Conservation (phyloP, 1,140 invertebrate genomes). For the Euschistus heros region DNA sequence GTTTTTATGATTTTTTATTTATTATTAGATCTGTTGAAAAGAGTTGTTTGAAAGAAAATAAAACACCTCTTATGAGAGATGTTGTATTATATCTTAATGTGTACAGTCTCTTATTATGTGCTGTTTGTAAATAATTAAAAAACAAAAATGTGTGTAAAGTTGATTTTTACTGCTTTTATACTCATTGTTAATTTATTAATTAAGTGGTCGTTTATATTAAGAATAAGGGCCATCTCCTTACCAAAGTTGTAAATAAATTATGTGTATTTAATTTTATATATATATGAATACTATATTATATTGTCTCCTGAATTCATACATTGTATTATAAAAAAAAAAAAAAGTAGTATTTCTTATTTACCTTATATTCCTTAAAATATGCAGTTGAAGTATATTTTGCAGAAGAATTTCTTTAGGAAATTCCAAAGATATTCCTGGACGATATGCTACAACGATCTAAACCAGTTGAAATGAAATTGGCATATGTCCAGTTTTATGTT, state of each 20-base stretch:
- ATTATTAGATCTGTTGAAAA: too few relatives aligned
- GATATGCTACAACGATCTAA: too few relatives aligned
- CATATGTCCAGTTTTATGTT: too few relatives aligned
- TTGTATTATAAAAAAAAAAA: constrained; percentile 13
- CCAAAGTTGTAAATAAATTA: constrained; percentile 13
- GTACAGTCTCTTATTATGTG: background rate
- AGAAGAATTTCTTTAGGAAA: too few relatives aligned
- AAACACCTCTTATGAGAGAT: too few relatives aligned
- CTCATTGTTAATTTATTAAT: background rate
- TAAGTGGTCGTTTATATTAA: background rate
- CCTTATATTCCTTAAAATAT: background rate
- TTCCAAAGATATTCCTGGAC: too few relatives aligned
- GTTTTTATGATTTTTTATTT: too few relatives aligned
- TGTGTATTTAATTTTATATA: constrained; percentile 10
- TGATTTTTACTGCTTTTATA: constrained; percentile 13
- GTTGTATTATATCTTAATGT: too few relatives aligned
- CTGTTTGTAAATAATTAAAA: background rate
- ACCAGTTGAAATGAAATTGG: too few relatives aligned
- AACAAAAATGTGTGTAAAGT: background rate
- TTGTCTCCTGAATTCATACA: constrained; percentile 7
- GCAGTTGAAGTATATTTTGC: too few relatives aligned
- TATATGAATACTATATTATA: background rate
- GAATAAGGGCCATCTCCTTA: background rate
- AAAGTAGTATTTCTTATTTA: background rate
- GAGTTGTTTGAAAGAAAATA: too few relatives aligned